Base-by-base conservation (phyloP, 2,113 vertebrate species). In the Baryphthengus martii region DNA sequence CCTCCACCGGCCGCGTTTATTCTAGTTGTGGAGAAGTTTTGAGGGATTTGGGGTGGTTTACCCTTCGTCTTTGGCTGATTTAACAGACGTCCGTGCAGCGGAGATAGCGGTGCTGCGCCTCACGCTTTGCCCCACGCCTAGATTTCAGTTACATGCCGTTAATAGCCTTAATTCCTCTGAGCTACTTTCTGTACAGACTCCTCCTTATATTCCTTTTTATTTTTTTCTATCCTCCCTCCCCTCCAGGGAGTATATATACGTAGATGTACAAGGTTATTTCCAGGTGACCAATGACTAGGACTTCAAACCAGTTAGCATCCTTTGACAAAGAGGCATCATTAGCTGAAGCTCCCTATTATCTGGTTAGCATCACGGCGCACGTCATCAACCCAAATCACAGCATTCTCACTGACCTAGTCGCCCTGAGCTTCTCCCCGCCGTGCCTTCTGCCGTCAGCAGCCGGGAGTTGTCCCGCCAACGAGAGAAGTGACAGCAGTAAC, bases 1-100 rank as follows among this genome's bases (percentile, higher is more conserved):
- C 10, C 37, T 61, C 39, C 63, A 7, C 35, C 3, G 4, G 18
- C 35, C 3, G 2, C 4, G 8, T 2, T n/a, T n/a, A 2, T 29
- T 31, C 4, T 28, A 52, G 24, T n/a, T n/a, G n/a, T n/a, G n/a
- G n/a, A n/a, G n/a, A n/a, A n/a, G n/a, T 52, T 52, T 52, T 13
- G 25, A 25, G 25, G 26, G 50, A 52, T 52, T 52, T 52, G 26
- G 13, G 50, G 50, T 52, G 50, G 50, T 28, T 52, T 26, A 23
- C 13, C 10, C 7, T 16, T 33, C 4, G 10, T 1, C 44, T 72
- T 29, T 7, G 15, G 8, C 59, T 35, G 12, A 1, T 85, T 75
- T 58, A 25, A 24, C n/a, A 42, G 28, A 13, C 61, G 58, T 58
- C 35, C 37, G 2, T 2, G 11, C 33, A 11, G 29, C 11, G 13